A percentile compares a stretch with the other conserved stretches of the same genome.
phyloP scores from a whole-genome alignment of 2,113 vertebrate genomes.

The Eulemur macaco region DNA sequence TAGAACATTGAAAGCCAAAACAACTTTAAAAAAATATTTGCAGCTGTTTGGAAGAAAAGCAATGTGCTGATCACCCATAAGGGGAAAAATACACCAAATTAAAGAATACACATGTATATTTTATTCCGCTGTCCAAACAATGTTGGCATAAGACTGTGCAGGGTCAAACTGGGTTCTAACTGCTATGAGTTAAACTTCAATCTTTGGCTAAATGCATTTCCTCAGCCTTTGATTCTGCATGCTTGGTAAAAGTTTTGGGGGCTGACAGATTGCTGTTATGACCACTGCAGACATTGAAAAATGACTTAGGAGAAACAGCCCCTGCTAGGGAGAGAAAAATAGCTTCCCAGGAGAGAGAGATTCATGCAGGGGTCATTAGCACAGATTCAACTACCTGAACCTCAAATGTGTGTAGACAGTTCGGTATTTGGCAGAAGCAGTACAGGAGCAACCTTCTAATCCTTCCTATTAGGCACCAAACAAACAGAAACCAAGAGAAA shows the following conservation, averaged over 20 bases:
- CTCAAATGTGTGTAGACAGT: slow-evolving; percentile 6
- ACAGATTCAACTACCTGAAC: slow-evolving; percentile 42
- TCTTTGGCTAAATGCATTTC: slow-evolving; percentile 48
- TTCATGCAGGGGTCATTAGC: slow-evolving; percentile 49
- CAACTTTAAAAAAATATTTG: slow-evolving; percentile 12
- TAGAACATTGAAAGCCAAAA: neutral
- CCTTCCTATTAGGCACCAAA: neutral
- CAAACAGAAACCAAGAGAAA: neutral
- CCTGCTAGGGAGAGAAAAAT: slow-evolving; percentile 13
- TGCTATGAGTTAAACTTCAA: neutral
- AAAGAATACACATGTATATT: neutral
- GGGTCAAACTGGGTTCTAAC: slow-evolving; percentile 16
- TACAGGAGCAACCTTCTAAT: neutral
- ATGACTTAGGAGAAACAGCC: slow-evolving; percentile 42
- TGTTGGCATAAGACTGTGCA: neutral
- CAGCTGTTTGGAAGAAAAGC: slow-evolving; percentile 11
- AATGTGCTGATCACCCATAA: neutral
- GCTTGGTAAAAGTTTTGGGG: slow-evolving; percentile 25
- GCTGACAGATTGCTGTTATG: slow-evolving; percentile 65
- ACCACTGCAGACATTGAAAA: slow-evolving; percentile 50
- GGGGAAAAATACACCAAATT: neutral
- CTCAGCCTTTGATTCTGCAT: slow-evolving; percentile 42
- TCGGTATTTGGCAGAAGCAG: slow-evolving; percentile 28
- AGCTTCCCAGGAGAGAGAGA: slow-evolving; percentile 29
- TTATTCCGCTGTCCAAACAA: neutral